Conservation (phyloP, 1,140 invertebrate genomes). For the Octopus bimaculoides region DNA sequence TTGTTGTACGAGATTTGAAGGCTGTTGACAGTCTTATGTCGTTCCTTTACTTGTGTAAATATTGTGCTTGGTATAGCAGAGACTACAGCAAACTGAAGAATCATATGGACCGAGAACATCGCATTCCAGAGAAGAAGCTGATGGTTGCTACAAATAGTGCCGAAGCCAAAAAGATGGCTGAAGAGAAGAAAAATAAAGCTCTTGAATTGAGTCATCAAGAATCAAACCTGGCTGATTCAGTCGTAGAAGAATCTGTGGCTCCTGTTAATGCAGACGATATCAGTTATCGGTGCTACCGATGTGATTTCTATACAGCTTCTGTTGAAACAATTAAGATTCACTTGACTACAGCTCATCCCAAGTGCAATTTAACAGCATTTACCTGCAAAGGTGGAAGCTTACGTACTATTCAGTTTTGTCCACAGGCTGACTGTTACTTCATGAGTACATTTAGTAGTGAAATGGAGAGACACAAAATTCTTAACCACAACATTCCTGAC, state of each 20-base stretch:
- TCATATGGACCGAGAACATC: slow-evolving; percentile 8
- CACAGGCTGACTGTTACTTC: not conserved
- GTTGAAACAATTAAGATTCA: not conserved
- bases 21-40: slow-evolving; percentile 1
- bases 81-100: slow-evolving; percentile 2
- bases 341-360: not conserved
- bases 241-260: not conserved
- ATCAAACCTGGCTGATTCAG: not conserved
- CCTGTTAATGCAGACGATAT: not conserved
- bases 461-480: slow-evolving; percentile 1
- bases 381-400: not conserved
- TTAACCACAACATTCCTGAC: not conserved
- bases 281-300: slow-evolving; percentile 2
- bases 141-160: not conserved
- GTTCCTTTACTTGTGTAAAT: slow-evolving; percentile 5
- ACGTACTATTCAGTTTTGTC: not conserved
- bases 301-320: not conserved
- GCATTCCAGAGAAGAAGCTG: not conserved
- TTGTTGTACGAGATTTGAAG: not conserved
- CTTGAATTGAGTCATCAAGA: not conserved
- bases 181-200: not conserved
- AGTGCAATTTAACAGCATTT: not conserved
- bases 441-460: not conserved
- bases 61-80: slow-evolving; percentile 9
- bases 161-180: not conserved